Evolutionary conservation across 2,888 invertebrate species (phyloP).

Genomic region (Resseliella maxima): DNA sequence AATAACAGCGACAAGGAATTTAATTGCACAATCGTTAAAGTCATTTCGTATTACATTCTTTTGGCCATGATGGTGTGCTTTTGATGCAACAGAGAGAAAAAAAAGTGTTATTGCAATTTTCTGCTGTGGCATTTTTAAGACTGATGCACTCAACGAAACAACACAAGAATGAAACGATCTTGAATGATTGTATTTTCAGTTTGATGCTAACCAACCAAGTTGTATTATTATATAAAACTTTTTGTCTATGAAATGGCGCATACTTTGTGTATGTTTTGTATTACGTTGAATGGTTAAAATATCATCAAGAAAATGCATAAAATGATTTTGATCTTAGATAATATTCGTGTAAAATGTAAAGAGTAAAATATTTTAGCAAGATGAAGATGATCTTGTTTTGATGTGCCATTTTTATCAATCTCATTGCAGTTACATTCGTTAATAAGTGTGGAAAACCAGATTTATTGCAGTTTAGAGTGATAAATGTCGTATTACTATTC

Average conservation of each 20-base stretch:
- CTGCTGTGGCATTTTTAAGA: slow-evolving; percentile 47
- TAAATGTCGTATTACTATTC: slow-evolving; percentile 15
- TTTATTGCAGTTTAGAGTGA: slow-evolving; percentile 30
- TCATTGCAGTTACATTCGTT: neutral
- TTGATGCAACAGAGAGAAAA: no score
- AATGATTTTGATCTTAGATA: slow-evolving; percentile 22
- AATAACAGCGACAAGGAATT: slow-evolving; percentile 39
- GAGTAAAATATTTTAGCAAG: slow-evolving; percentile 18
- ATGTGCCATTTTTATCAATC: neutral
- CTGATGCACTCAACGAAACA: neutral
- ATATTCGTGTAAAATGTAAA: slow-evolving; percentile 9
- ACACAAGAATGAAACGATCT: neutral
- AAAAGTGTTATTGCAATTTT: no score
- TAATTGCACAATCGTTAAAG: slow-evolving; percentile 47
- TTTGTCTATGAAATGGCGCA: neutral
- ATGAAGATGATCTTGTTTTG: slow-evolving; percentile 3
- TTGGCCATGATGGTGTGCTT: neutral
- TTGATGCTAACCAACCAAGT: neutral
- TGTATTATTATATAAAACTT: neutral
- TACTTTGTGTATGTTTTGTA: neutral
- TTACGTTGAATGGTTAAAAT: neutral
- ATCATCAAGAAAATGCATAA: neutral
- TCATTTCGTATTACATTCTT: neutral
- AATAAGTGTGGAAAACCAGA: neutral
- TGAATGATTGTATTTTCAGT: neutral